phyloP scores from a whole-genome alignment of 2,113 vertebrate genomes.

The Python bivittatus region DNA sequence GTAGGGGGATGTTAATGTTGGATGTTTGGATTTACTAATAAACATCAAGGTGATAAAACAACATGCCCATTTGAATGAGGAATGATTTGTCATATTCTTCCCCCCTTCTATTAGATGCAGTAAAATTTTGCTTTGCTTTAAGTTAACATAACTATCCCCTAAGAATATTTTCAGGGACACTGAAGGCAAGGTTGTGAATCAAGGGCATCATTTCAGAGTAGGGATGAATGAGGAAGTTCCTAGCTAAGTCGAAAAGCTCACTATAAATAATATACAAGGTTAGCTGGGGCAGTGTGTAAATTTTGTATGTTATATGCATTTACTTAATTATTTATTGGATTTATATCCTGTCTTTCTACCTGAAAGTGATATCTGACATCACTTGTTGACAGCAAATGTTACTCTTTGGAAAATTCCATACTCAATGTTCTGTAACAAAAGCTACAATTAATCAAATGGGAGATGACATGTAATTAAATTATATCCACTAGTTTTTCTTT shows the following conservation, averaged over 20 bases:
- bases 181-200: slow-evolving; percentile 8
- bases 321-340: neutral
- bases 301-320: neutral
- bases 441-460: neutral
- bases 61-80: neutral
- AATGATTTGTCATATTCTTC: neutral
- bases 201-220: neutral
- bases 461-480: neutral
- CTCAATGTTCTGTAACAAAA: neutral
- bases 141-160: slow-evolving; percentile 9
- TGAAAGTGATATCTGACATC: neutral
- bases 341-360: neutral
- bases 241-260: neutral
- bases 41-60: slow-evolving; percentile 20
- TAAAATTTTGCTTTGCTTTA: neutral
- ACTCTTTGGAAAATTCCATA: neutral
- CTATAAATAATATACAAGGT: neutral
- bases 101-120: neutral
- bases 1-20: neutral
- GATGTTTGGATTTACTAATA: slow-evolving; percentile 32
- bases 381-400: neutral
- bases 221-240: neutral
- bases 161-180: slow-evolving; percentile 12
- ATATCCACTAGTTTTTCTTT: neutral
- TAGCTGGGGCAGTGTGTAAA: neutral